These are phyloP conservation scores for Paralichthys olivaceus DNA, from an alignment of 2,113 vertebrate genomes.

Conservation along the genomic window DNA sequence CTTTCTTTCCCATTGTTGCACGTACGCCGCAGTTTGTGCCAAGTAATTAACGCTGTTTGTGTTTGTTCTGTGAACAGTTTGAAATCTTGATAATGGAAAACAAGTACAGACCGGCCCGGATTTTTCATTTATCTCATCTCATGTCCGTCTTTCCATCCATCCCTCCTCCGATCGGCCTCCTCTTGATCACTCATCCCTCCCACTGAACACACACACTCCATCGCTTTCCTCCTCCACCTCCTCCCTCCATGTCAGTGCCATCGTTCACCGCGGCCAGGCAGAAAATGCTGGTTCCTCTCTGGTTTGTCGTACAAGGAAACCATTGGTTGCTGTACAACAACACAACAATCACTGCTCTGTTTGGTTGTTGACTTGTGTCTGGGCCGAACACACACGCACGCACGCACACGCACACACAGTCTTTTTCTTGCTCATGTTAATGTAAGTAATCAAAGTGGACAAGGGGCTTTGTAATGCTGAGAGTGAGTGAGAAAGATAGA, in stretches of 20 bases:
- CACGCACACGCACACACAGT: constrained; percentile 27
- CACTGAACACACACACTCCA: neutral
- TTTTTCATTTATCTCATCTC: constrained; percentile 47
- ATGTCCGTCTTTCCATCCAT: constrained; percentile 22
- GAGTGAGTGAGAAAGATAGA: constrained; percentile 48
- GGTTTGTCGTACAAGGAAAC: constrained; percentile 67
- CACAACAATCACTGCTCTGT: constrained; percentile 69
- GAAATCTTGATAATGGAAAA: constrained; percentile 75
- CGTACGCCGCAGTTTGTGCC: constrained; percentile 56
- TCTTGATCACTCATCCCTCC: neutral
- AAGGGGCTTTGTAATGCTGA: constrained; percentile 76
- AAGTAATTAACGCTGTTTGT: constrained; percentile 77
- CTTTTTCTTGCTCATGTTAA: constrained; percentile 79
- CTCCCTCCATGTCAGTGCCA: constrained; percentile 32
- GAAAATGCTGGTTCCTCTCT: constrained; percentile 57
- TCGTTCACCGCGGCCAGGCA: constrained; percentile 41
- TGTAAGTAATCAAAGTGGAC: constrained; percentile 82
- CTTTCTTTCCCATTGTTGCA: constrained; percentile 42
- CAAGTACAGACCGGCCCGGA: constrained; percentile 62
- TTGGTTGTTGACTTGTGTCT: constrained; percentile 71
- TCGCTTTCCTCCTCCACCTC: constrained; percentile 23
- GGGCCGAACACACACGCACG: constrained; percentile 28
- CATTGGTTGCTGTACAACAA: constrained; percentile 68
- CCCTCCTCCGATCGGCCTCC: neutral
- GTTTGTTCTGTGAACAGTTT: constrained; percentile 64